Conservation (phyloP, 2,113 vertebrate genomes). For the Tragelaphus buxtoni region DNA sequence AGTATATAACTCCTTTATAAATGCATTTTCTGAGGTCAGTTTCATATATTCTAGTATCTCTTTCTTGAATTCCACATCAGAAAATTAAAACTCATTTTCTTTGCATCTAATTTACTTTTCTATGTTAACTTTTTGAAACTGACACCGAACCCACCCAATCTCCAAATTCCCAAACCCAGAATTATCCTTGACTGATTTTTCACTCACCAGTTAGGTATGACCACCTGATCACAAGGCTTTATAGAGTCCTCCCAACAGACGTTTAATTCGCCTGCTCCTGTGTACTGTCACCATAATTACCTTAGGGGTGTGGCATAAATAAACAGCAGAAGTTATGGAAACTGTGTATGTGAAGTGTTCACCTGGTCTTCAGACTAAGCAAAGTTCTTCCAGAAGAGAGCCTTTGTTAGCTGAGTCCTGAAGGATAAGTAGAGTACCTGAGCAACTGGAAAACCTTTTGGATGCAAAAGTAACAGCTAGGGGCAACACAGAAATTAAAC, state of each 20-base stretch:
- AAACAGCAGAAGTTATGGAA: not conserved
- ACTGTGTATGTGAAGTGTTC: not conserved
- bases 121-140: not conserved
- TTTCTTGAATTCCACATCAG: not conserved
- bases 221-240: not conserved
- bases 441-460: not conserved
- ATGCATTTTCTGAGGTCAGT: not conserved
- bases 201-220: not conserved
- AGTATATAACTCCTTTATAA: not conserved
- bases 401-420: not conserved
- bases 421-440: not conserved
- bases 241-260: not conserved
- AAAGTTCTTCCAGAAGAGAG: not conserved
- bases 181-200: not conserved
- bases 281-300: not conserved
- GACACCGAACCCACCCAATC: not conserved
- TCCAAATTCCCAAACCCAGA: not conserved
- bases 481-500: not conserved
- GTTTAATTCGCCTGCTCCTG: not conserved
- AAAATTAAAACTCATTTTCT: not conserved
- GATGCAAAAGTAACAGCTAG: not conserved
- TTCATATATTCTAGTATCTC: not conserved
- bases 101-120: not conserved
- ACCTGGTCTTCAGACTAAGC: not conserved
- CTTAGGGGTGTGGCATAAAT: not conserved